These are phyloP conservation scores for Vulpes vulpes DNA, from an alignment of 2,113 vertebrate genomes.

Conservation along the genomic window DNA sequence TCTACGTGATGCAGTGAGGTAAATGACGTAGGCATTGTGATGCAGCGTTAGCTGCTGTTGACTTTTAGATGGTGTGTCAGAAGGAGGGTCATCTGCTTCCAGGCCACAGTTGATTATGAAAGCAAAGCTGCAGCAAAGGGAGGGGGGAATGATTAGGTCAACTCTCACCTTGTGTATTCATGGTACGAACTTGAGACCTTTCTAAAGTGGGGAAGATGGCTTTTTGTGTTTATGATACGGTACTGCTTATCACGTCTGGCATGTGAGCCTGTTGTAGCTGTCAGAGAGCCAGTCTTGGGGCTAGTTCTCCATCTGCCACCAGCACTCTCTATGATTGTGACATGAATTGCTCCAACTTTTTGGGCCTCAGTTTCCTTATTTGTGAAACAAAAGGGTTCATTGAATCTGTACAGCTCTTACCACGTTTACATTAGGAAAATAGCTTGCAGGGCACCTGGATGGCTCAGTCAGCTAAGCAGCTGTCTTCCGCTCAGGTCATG, in stretches of 20 bases:
- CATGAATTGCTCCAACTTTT: accelerated
- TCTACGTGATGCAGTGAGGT: background rate
- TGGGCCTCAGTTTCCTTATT: background rate
- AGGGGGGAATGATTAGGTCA: background rate
- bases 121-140: background rate
- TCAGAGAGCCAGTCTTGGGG: background rate
- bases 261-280: background rate
- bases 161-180: background rate
- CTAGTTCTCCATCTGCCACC: background rate
- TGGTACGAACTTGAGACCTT: background rate
- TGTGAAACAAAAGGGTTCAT: background rate
- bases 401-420: accelerated
- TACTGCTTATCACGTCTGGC: background rate
- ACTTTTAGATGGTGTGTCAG: background rate
- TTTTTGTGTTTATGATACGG: background rate
- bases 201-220: background rate
- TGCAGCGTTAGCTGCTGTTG: background rate
- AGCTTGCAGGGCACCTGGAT: no score
- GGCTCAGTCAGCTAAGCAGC: no score
- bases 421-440: background rate
- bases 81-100: background rate
- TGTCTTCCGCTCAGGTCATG: no score
- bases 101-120: background rate
- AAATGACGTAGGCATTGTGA: background rate
- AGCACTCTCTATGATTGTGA: accelerated